Conservation (phyloP, 2,797 vertebrate genomes). For the Mus spretus region DNA sequence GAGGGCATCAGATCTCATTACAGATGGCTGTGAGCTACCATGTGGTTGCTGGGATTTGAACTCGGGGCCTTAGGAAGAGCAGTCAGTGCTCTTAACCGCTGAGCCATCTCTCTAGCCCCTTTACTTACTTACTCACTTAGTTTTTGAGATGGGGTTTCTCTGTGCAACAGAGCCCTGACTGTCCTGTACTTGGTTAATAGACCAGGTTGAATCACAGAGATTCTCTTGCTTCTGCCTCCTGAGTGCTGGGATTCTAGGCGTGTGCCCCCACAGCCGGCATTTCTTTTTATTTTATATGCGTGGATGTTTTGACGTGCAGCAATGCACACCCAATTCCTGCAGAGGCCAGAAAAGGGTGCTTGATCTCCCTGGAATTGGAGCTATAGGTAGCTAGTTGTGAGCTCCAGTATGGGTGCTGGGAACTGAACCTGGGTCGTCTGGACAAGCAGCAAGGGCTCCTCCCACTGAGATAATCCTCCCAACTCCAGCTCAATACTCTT, state of each 20-base stretch:
- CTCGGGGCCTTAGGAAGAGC: no score
- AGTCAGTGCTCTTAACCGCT: no score
- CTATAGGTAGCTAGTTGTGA: background rate
- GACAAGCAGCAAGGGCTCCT: background rate
- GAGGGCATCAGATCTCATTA: no score
- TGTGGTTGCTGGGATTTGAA: no score
- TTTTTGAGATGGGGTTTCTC: background rate
- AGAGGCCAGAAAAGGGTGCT: background rate
- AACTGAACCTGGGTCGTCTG: background rate
- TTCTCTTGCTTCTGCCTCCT: no score
- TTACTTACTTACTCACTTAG: background rate
- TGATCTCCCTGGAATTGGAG: background rate
- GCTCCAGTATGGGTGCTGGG: background rate
- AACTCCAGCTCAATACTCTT: background rate
- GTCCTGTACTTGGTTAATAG: background rate
- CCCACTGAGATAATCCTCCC: background rate
- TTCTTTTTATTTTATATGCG: background rate
- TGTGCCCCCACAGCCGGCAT: no score
- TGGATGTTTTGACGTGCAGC: background rate
- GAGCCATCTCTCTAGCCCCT: no score
- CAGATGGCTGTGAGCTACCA: no score
- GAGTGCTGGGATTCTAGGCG: no score
- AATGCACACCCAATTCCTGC: background rate
- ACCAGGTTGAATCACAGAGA: background rate
- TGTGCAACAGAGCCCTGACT: background rate